Base-by-base conservation (phyloP, 2,797 vertebrate genomes). In the Macroramphosus scolopax region DNA sequence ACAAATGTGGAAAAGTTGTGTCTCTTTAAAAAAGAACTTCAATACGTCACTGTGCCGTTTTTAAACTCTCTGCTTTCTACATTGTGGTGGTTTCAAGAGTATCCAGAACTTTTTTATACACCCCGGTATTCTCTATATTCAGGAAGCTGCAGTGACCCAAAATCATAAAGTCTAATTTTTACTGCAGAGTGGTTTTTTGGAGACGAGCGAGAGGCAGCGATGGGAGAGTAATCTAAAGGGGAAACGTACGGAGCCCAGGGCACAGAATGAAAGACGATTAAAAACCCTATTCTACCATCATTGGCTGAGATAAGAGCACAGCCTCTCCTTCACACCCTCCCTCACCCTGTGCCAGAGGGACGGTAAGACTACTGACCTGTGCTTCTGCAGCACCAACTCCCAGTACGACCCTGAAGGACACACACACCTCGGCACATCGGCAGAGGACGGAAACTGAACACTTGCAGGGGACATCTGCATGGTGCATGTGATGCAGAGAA, bases 401-500 rank as follows among this genome's bases (percentile, higher is more conserved):
- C 57, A 49, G 12, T 20, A 9, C 45, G 41, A 25, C 47, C 37
- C 44, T 63, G 41, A 49, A 65, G 70, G 72, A 74, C 59, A 33
- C 25, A 12, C 58, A 24, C 60, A 75, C 63, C 77, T 72, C 53
- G 20, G 31, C 49, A 46, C 24, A 46, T 49, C 47, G 8, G 51
- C 51, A 16, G 16, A 57, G 51, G 65, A 74, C 38, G n/a, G 38
- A 18, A 51, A 37, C 4, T 1, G 18, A 72, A 29, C 51, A 48
- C 42, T 68, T 56, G 57, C 51, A 34, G 56, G 17, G 35, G 56
- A 69, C 61, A 68, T 76, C 67, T 72, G 67, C 45, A 63, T 3
- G 31, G 14, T 1, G 8, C 46, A 14, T 15, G 47, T 35, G 31
- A 62, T 36, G 34, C 17, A 17, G 51, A 45, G 41, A 40, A 39